Conservation (phyloP, 2,888 invertebrate genomes). For the Petrophora chlorosata region DNA sequence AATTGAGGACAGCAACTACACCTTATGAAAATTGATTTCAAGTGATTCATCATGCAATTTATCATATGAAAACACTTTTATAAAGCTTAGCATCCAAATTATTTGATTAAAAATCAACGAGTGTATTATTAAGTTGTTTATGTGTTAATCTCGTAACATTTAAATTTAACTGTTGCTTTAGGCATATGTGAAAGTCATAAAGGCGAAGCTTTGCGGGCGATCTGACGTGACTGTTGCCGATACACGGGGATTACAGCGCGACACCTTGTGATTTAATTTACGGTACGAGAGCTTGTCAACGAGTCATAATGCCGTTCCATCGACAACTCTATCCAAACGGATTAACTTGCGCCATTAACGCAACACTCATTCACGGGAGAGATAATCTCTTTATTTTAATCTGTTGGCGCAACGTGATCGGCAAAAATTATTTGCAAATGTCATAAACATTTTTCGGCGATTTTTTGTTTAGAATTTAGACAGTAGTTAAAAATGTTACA, state of each 20-base stretch:
- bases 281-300: conserved; percentile 72
- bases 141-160: conserved; percentile 67
- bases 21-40: no score
- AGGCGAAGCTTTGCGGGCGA: conserved; percentile 49
- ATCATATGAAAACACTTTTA: no score
- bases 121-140: conserved; percentile 2
- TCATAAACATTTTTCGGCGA: conserved; percentile 10
- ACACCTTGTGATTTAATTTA: conserved; percentile 70
- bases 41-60: no score
- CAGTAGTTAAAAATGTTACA: conserved; percentile 24
- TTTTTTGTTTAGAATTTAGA: conserved; percentile 5
- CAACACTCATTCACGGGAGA: conserved; percentile 32
- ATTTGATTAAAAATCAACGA: conserved; percentile 8
- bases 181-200: conserved; percentile 56
- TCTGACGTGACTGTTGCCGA: conserved; percentile 63
- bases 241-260: conserved; percentile 63
- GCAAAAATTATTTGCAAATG: conserved; percentile 8
- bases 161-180: conserved; percentile 70
- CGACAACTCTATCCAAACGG: conserved; percentile 66
- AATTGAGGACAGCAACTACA: no score
- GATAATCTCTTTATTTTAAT: conserved; percentile 23
- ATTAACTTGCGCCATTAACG: conserved; percentile 61
- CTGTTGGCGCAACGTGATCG: conserved; percentile 11
- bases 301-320: conserved; percentile 59
- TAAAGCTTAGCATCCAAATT: no score